phyloP scores from a whole-genome alignment of 2,888 invertebrate species.

The Cantharis lateralis region DNA sequence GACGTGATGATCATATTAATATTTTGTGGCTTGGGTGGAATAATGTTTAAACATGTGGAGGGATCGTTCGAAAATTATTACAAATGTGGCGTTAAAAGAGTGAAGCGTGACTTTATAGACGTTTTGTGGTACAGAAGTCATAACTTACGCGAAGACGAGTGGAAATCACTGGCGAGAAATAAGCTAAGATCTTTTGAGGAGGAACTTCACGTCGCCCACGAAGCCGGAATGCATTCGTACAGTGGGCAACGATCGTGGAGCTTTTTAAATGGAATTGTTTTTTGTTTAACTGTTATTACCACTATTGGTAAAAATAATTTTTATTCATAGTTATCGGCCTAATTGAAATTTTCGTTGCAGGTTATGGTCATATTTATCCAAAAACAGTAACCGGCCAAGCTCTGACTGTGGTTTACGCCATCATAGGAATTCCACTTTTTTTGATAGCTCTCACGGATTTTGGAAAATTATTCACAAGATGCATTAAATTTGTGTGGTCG shows the following conservation, averaged over 20 bases:
- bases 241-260: constrained; percentile 87
- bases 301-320: constrained; percentile 82
- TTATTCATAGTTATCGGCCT: background rate
- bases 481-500: constrained; percentile 89
- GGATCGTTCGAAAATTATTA: constrained; percentile 84
- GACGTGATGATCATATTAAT: constrained; percentile 72
- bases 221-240: constrained; percentile 81
- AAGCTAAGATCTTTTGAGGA: constrained; percentile 84
- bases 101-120: constrained; percentile 85
- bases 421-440: constrained; percentile 95
- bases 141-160: constrained; percentile 83
- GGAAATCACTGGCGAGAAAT: constrained; percentile 83
- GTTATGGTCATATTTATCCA: constrained; percentile 96
- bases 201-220: constrained; percentile 81
- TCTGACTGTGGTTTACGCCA: constrained; percentile 90
- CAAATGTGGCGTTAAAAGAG: constrained; percentile 85
- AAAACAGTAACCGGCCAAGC: constrained; percentile 84
- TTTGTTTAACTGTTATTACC: constrained; percentile 83
- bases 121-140: constrained; percentile 81
- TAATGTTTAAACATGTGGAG: constrained; percentile 81
- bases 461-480: constrained; percentile 89
- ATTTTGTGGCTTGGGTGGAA: constrained; percentile 78
- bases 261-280: constrained; percentile 85
- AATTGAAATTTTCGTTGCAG: constrained; percentile 60
- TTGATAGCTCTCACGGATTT: constrained; percentile 93